Base-by-base conservation (phyloP, 37 sponge, comb jelly and placozoan species). In the Theonella swinhoei region DNA sequence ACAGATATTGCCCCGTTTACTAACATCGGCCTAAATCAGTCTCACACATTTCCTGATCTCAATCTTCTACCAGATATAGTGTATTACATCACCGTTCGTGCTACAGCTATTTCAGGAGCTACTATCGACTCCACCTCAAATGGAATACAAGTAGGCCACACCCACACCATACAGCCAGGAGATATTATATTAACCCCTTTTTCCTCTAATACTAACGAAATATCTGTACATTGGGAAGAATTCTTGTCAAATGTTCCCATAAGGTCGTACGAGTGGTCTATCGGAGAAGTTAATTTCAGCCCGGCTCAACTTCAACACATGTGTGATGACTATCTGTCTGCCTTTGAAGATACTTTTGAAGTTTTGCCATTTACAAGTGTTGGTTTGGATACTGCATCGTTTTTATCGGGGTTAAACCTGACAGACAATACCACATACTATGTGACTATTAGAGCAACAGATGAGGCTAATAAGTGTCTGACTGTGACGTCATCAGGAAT, bases 21-120 rank as follows among this genome's bases (percentile, higher is more conserved):
- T 1, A 79, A 74, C 32, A 80, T 93, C 30, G 89, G 89, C 22
- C 31, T 83, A 40, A 79, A 77, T 24, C 82, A 76, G 1, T 76
- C 63, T 3, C 62, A 88, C 83, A 85, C 87, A 28, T 79, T 90
- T 23, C 62, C 19, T 4, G 63, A 72, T n/a, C 81, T 96, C 9
- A 74, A 82, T 28, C 89, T 96, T 9, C 76, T 91, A 7, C 70
- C 92, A 25, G 34, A 47, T 11, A 68, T 40, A 3, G 85, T 59
- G 38, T 96, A 96, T 59, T 96, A 74, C 58, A 69, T 93, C 54
- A 96, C 97, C 37, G 94, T 96, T 23, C 69, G 97, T 23, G 97
- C 89, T 17, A 61, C 79, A 72, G 82, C 91, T 38, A 87, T 83
- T 7, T 91, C 94, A 2, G 91, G 91, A 4, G 87, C 83, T 8